These are phyloP conservation scores for Gasterosteus aculeatus DNA, from an alignment of 2,113 vertebrate genomes.

Conservation along the genomic window DNA sequence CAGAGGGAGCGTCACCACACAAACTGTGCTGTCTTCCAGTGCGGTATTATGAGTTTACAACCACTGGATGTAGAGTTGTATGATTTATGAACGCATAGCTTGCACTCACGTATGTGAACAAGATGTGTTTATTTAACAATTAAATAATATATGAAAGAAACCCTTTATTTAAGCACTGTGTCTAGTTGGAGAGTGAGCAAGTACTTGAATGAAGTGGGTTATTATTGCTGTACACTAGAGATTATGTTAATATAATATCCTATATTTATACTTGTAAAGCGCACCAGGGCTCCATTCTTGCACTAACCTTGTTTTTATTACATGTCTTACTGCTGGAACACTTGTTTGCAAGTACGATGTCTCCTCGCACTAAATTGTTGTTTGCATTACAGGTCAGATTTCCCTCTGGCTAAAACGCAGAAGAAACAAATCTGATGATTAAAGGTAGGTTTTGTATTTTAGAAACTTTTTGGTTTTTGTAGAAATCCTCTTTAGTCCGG, in stretches of 20 bases:
- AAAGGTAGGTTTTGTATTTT: neutral
- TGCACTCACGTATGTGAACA: neutral
- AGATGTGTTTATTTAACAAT: neutral
- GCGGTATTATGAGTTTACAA: neutral
- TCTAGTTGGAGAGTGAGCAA: neutral
- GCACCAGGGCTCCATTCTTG: neutral
- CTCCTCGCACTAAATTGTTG: neutral
- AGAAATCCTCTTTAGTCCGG: neutral
- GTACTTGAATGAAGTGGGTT: neutral
- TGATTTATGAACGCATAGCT: neutral
- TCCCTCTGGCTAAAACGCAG: neutral
- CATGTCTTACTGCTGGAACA: neutral
- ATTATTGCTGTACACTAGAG: neutral
- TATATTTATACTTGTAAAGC: neutral
- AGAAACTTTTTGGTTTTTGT: neutral
- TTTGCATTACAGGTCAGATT: conserved; percentile 1
- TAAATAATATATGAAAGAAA: neutral
- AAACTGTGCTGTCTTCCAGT: neutral
- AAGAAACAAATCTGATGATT: neutral
- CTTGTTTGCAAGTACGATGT: neutral
- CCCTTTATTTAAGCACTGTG: neutral
- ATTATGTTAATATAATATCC: neutral
- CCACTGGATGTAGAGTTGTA: neutral
- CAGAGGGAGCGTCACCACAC: conserved; percentile 45
- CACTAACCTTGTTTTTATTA: neutral